Percentiles rank a stretch among this genome's conserved stretches.
These are phyloP conservation scores for Sphaeramia orbicularis DNA, from an alignment of 2,797 vertebrate species.

Conservation along the genomic window DNA sequence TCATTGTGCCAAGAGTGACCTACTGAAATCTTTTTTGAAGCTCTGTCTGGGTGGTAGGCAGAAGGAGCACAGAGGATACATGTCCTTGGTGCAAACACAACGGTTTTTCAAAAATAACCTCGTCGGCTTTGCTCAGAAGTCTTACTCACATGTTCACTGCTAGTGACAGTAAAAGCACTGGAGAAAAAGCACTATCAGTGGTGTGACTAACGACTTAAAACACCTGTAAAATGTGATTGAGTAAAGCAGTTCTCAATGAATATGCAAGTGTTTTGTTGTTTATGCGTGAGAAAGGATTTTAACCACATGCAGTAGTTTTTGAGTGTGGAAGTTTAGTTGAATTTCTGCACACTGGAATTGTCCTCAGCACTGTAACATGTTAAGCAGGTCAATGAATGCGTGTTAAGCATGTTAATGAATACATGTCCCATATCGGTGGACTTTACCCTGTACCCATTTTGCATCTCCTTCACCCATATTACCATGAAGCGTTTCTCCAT, in stretches of 20 bases:
- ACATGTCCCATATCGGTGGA: constrained; percentile 17
- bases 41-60: constrained; percentile 20
- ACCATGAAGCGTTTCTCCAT: neutral
- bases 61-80: constrained; percentile 26
- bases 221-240: constrained; percentile 2
- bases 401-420: constrained; percentile 36
- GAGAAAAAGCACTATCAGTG: constrained; percentile 20
- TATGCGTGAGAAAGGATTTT: constrained; percentile 7
- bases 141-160: constrained; percentile 2
- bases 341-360: constrained; percentile 31
- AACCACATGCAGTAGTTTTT: constrained; percentile 1
- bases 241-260: neutral
- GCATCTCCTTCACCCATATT: constrained; percentile 14
- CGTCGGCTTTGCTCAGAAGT: constrained; percentile 25
- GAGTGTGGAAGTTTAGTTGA: neutral
- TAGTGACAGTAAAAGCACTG: constrained; percentile 4
- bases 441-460: constrained; percentile 29
- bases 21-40: constrained; percentile 75
- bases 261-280: constrained; percentile 15
- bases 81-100: constrained; percentile 52
- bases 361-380: constrained; percentile 50
- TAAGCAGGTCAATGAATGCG: constrained; percentile 39
- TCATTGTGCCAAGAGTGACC: constrained; percentile 60
- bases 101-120: constrained; percentile 44
- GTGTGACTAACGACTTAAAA: neutral